Conservation (phyloP, 2,888 invertebrate genomes). For the Teinopalpus imperialis region DNA sequence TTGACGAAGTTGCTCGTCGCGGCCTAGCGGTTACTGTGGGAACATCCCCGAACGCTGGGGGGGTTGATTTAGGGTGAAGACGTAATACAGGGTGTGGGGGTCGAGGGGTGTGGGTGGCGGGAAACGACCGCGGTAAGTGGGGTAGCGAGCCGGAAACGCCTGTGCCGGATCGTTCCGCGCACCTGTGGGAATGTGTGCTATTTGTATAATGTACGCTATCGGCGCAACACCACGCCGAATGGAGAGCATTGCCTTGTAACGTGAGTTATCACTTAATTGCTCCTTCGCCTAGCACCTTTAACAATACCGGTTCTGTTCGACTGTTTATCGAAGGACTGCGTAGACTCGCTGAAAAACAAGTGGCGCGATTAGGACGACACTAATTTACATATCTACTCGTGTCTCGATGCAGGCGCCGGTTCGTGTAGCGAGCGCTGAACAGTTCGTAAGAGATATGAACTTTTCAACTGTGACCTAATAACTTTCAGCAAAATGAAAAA, state of each 20-base stretch:
- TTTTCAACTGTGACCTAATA: constrained; percentile 64
- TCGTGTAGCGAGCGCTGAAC: constrained; percentile 51
- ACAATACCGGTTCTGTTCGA: constrained; percentile 30
- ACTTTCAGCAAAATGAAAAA: constrained; percentile 73
- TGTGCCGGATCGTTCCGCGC: constrained; percentile 66
- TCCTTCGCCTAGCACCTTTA: constrained; percentile 30
- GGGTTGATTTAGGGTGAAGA: constrained; percentile 39
- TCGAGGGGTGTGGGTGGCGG: constrained; percentile 44
- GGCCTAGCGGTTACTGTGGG: constrained; percentile 67
- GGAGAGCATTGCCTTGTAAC: constrained; percentile 42
- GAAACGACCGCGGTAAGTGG: constrained; percentile 52
- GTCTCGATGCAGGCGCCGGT: constrained; percentile 49
- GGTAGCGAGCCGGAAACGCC: constrained; percentile 71
- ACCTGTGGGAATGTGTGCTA: constrained; percentile 74
- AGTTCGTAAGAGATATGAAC: constrained; percentile 47
- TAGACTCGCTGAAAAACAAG: constrained; percentile 14
- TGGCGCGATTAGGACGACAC: constrained; percentile 5
- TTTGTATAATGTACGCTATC: constrained; percentile 52
- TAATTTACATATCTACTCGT: constrained; percentile 22
- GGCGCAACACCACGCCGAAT: constrained; percentile 36
- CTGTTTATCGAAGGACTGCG: constrained; percentile 26
- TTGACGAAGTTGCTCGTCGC: constrained; percentile 67
- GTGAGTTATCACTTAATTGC: constrained; percentile 40
- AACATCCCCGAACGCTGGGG: constrained; percentile 47
- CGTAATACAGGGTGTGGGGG: constrained; percentile 37